phyloP scores from a whole-genome alignment of 2,888 invertebrate species.

The Meiosimyza decipiens region DNA sequence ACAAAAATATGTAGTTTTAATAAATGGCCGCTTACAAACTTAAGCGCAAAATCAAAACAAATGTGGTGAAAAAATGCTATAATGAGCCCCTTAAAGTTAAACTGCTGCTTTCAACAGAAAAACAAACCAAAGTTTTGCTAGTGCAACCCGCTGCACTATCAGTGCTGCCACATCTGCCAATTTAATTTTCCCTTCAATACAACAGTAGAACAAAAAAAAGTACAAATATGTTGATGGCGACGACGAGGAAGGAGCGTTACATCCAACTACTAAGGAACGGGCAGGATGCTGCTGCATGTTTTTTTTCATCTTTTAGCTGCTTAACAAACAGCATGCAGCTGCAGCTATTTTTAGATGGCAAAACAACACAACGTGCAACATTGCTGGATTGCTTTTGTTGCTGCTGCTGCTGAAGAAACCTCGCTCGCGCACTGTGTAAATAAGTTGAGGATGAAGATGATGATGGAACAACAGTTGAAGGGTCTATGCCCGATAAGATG shows the following conservation, averaged over 20 bases:
- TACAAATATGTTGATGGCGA: constrained; percentile 15
- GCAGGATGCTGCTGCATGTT: constrained; percentile 24
- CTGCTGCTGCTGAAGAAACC: constrained; percentile 3
- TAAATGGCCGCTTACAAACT: too few species aligned
- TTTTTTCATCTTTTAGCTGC: constrained; percentile 39
- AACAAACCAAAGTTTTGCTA: constrained; percentile 8
- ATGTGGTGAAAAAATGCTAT: too few species aligned
- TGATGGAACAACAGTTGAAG: not conserved
- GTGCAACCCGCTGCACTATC: constrained; percentile 6
- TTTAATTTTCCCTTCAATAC: constrained; percentile 24
- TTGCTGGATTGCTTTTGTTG: constrained; percentile 21
- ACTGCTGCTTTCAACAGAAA: not conserved
- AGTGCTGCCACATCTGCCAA: constrained; percentile 32
- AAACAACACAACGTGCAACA: constrained; percentile 20
- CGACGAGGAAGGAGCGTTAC: constrained; percentile 5
- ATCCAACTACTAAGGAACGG: not conserved
- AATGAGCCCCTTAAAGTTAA: too few species aligned
- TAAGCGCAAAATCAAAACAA: too few species aligned
- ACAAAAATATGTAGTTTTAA: too few species aligned
- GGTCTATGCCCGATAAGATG: constrained; percentile 15
- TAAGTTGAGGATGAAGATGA: not conserved
- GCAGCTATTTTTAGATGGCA: constrained; percentile 7
- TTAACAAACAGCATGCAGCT: constrained; percentile 37
- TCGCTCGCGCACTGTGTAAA: not conserved
- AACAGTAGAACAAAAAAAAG: not conserved